A percentile compares a stretch with the other conserved stretches of the same genome.
phyloP scores from a whole-genome alignment of 2,797 vertebrate genomes.

The Labeo calbasu region DNA sequence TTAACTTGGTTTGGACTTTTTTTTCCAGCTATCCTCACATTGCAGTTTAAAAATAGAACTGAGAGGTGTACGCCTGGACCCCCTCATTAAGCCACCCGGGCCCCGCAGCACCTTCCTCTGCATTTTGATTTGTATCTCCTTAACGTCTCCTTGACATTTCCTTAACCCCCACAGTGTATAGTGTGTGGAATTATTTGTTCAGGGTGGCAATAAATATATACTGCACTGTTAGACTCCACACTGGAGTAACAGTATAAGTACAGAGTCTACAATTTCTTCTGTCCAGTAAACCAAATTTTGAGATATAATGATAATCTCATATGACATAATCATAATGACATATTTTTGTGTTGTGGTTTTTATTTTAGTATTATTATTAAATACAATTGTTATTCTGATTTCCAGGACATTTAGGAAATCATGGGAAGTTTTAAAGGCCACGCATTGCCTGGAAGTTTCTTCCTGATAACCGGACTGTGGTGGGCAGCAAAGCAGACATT shows the following conservation, averaged over 20 bases:
- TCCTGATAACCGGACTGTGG: constrained; percentile 87
- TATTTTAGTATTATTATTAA: not conserved
- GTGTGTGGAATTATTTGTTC: constrained; percentile 3
- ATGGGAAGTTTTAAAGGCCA: constrained; percentile 95
- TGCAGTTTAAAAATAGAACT: not conserved
- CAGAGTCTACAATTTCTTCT: not conserved
- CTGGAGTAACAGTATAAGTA: not conserved
- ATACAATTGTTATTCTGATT: constrained; percentile 22
- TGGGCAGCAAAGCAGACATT: constrained; percentile 88
- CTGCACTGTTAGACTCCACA: not conserved
- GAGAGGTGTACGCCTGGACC: not conserved
- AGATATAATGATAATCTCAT: not conserved
- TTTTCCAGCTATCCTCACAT: too few species aligned
- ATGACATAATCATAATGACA: not conserved
- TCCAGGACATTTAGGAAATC: constrained; percentile 44
- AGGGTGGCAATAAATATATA: not conserved
- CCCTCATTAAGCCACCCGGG: not conserved
- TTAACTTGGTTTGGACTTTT: not conserved
- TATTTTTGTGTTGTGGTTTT: not conserved
- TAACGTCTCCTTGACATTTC: too few species aligned
- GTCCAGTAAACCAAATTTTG: not conserved
- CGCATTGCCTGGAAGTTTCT: constrained; percentile 88
- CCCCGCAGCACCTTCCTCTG: not conserved
- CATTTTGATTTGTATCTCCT: not conserved
- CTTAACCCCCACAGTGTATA: not conserved